Evolutionary conservation across 1,140 invertebrate genomes (phyloP), one percentile per base, ranked within the genome.

Genomic region (Carcinoscorpius rotundicauda): DNA sequence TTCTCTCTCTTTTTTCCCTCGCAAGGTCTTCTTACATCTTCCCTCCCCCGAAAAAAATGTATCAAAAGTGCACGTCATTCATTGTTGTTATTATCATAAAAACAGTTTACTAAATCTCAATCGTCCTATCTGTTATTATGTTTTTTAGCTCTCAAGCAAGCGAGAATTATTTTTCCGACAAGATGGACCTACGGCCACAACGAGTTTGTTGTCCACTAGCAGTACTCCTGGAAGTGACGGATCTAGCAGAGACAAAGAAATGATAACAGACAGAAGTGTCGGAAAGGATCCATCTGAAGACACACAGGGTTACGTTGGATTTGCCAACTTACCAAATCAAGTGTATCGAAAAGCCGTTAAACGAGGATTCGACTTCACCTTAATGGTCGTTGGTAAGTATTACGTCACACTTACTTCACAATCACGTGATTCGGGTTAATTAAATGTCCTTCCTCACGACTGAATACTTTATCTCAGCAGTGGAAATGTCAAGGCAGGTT

Each of bases 291-390:
- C 58, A 3, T 64, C 61, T 48, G 64, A 69, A 50, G 68, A 66
- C 8, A 11, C 59, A 11, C 63, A 66, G 10, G 63, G 63, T 29
- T 69, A 65, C 51, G 65, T 69, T 52, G 68, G 65, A 4, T 69
- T 78, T 70, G 91, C 93, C 61, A 98, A 97, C 81, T 81, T 99
- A 68, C 97, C 97, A 49, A 98, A 98, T 80, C 97, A 99, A 80
- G 94, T 98, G 5, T 97, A 98, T 78, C 84, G 97, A 58, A 97
- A 98, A 80, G 93, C 97, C 55, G 95, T 99, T n/a, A 99, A 99
- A 78, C 91, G 91, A 76, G 97, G 97, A 61, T 99, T 99, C 75
- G 96, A 99, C 74, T 99, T 99, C 78, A 98, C 95, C 4, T 81
- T 99, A 11, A 98, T 99, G 97, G 95, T 99, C 70, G 97, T 99